A percentile compares a stretch with the other conserved stretches of the same genome.
phyloP scores from a whole-genome alignment of 2,888 invertebrate genomes.

The Drosophila nr. perissopoda region DNA sequence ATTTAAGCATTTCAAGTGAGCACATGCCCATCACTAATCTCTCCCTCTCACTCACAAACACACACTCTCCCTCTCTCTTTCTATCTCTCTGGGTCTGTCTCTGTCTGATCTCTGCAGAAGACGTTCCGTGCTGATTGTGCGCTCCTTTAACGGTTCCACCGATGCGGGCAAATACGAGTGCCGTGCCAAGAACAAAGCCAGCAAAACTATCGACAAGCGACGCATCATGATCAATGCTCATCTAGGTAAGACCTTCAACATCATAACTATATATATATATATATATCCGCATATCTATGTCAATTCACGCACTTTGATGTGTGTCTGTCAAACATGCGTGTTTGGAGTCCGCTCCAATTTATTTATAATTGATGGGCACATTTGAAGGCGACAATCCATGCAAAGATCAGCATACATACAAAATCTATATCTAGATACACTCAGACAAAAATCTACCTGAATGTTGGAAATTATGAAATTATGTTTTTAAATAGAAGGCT shows the following conservation, averaged over 20 bases:
- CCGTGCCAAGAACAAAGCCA: conserved; percentile 88
- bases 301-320: conserved; percentile 41
- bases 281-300: background rate
- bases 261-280: background rate
- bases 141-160: conserved; percentile 89
- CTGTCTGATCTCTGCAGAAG: conserved; percentile 87
- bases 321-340: conserved; percentile 38
- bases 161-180: conserved; percentile 94
- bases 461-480: background rate
- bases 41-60: background rate
- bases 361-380: conserved; percentile 74
- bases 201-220: conserved; percentile 82
- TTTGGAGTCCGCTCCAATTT: conserved; percentile 73
- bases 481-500: background rate
- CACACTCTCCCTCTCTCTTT: conserved; percentile 33
- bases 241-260: conserved; percentile 79
- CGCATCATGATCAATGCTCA: conserved; percentile 84
- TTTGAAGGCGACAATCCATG: conserved; percentile 58
- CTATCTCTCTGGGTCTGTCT: conserved; percentile 34
- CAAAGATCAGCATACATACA: conserved; percentile 19
- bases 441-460: background rate
- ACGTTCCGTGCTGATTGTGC: conserved; percentile 93
- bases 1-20: conserved; percentile 85
- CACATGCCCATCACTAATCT: conserved; percentile 21
- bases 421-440: conserved; percentile 10